Evolutionary conservation across 2,888 invertebrate species (phyloP), one percentile per base, ranked within the genome.

Genomic region (Cremastobaeus sp.): DNA sequence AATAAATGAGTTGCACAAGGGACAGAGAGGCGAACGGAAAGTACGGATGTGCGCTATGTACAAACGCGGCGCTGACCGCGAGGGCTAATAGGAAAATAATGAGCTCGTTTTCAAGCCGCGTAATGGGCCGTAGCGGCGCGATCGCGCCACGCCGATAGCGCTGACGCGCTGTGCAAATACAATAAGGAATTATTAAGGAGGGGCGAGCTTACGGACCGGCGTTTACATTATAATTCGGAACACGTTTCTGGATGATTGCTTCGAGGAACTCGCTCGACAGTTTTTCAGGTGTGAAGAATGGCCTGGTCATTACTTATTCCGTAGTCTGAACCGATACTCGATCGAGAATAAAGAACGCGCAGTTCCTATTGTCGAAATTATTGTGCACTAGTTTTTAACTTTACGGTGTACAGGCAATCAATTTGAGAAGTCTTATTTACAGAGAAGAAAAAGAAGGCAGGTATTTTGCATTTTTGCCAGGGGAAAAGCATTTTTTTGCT

Each of bases 41-140:
- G 50, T 32, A 25, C 34, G 62, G 28, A 48, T 47, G 48, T 48
- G 35, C 20, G 32, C 62, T 59, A 54, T 72, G 43, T 57, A 59
- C 45, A 65, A 48, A 37, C 25, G 37, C 30, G 47, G 37, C 34
- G 50, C 17, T 43, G 59, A 62, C 39, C 57, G 47, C 59, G 12
- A 12, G 39, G 21, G 20, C 41, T 74, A 69, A 74, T 74, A 55
- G 41, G 41, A 74, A 74, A 70, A 65, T 70, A 74, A 74, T 59
- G 69, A 74, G 68, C 21, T 47, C 20, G 39, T 45, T 64, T 64
- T 57, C 50, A 68, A 25, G 28, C 41, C 59, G 54, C 35, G 65
- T 74, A 74, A 74, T 74, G 69, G 47, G 32, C 69, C 70, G 47
- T 65, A 34, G 54, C 41, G 20, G 47, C 28, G 60, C 35, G 73